Percentiles rank a stretch among this genome's conserved stretches.
These are phyloP conservation scores for Drosophila ohnishii DNA, from an alignment of 1,140 invertebrate species.

Conservation along the genomic window DNA sequence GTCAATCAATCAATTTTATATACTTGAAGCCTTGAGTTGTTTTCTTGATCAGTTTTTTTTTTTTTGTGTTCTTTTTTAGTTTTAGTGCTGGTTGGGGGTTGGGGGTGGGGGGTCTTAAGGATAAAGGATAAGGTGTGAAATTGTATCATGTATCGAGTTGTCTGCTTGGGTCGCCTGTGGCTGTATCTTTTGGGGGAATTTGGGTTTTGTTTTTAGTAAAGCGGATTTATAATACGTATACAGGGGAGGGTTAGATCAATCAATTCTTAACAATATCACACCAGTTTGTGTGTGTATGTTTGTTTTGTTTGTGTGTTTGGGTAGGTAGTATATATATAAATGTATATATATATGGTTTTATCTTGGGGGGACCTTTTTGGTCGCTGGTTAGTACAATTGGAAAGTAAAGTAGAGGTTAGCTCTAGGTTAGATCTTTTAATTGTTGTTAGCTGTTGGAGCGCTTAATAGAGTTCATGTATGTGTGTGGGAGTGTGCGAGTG, in stretches of 20 bases:
- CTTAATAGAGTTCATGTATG: slow-evolving; percentile 49
- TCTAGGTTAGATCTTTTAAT: slow-evolving; percentile 50
- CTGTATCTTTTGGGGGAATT: slow-evolving; percentile 18
- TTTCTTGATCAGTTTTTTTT: slow-evolving; percentile 6
- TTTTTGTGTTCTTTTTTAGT: slow-evolving; percentile 36
- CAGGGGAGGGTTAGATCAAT: slow-evolving; percentile 45
- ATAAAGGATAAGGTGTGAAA: slow-evolving; percentile 20
- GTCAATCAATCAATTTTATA: slow-evolving; percentile 47
- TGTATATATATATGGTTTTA: slow-evolving; percentile 31
- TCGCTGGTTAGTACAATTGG: slow-evolving; percentile 58
- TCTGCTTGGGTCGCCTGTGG: slow-evolving; percentile 35
- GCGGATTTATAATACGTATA: slow-evolving; percentile 52
- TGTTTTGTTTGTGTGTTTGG: slow-evolving; percentile 26
- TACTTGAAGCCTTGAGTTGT: slow-evolving; percentile 57
- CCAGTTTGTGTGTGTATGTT: slow-evolving; percentile 12
- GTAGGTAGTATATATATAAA: slow-evolving; percentile 17
- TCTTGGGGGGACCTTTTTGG: slow-evolving; percentile 29
- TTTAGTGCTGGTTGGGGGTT: slow-evolving; percentile 28
- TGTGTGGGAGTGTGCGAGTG: slow-evolving; percentile 24
- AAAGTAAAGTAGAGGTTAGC: slow-evolving; percentile 66
- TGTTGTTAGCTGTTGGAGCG: slow-evolving; percentile 46
- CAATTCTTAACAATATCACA: slow-evolving; percentile 53
- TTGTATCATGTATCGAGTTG: slow-evolving; percentile 54
- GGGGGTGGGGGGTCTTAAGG: not conserved
- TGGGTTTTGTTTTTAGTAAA: slow-evolving; percentile 33